A percentile compares a stretch with the other conserved stretches of the same genome.
Conservation (phyloP, 2,888 invertebrate genomes). For the Siphlonurus alternatus region DNA sequence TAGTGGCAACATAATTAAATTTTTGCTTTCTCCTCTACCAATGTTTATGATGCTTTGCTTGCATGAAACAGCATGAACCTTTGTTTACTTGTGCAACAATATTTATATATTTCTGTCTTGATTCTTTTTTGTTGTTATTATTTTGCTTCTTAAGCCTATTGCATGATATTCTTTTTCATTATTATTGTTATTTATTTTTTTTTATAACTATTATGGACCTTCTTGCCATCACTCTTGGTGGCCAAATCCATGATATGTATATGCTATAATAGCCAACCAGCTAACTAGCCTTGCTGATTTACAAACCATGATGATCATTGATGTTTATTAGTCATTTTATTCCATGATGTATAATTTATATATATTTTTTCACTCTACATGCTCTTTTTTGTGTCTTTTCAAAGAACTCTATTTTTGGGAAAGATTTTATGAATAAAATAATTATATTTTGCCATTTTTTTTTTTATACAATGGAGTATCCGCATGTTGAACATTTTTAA, state of each 20-base stretch:
- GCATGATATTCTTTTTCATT: no score
- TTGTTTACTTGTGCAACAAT: no score
- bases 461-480: no score
- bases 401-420: no score
- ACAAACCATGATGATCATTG: slow-evolving; percentile 13
- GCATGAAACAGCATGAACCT: background rate
- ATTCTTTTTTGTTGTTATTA: no score
- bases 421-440: no score
- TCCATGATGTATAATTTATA: slow-evolving; percentile 7
- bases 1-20: background rate
- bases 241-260: slow-evolving; percentile 12
- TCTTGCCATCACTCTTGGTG: slow-evolving; percentile 12
- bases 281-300: slow-evolving; percentile 7
- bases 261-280: no score
- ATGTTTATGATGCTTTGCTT: background rate
- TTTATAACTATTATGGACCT: slow-evolving; percentile 3
- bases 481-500: no score
- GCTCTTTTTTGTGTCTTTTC: no score
- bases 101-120: no score
- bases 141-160: no score
- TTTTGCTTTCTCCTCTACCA: background rate
- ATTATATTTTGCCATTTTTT: no score
- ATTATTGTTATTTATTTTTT: slow-evolving; percentile 1
- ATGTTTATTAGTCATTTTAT: slow-evolving; percentile 11
- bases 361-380: background rate